Evolutionary conservation across 2,797 vertebrate genomes (phyloP).

Genomic region (Eleutherodactylus coqui): DNA sequence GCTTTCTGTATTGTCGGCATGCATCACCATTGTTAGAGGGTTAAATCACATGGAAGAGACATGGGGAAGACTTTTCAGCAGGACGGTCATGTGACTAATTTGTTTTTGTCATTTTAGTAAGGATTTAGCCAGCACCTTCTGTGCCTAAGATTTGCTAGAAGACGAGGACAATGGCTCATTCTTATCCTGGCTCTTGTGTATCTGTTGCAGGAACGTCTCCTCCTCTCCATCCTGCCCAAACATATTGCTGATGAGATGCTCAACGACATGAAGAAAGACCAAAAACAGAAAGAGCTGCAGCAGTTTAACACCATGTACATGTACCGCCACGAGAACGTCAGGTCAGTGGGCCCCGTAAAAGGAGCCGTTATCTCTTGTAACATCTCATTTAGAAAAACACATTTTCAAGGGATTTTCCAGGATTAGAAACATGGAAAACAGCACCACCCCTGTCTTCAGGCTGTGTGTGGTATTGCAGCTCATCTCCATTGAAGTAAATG

Average conservation of each 20-base stretch:
- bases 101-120: neutral
- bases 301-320: constrained; percentile 99
- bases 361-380: neutral
- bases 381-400: neutral
- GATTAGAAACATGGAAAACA: neutral
- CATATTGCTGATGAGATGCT: constrained; percentile 98
- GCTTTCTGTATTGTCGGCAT: neutral
- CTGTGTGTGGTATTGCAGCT: neutral
- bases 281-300: constrained; percentile 86
- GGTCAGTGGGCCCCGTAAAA: constrained; percentile 72
- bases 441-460: neutral
- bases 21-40: neutral
- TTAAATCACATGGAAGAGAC: neutral
- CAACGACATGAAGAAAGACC: constrained; percentile 93
- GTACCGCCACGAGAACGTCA: constrained; percentile 97
- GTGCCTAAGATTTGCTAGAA: neutral
- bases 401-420: no score
- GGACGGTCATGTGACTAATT: neutral
- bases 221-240: constrained; percentile 95
- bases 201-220: constrained; percentile 83
- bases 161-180: neutral
- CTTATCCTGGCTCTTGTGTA: constrained; percentile 6
- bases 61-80: neutral
- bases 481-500: no score
- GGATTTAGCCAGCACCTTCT: neutral